phyloP scores from a whole-genome alignment of 1,140 invertebrate genomes.

The Bombus waltoni region DNA sequence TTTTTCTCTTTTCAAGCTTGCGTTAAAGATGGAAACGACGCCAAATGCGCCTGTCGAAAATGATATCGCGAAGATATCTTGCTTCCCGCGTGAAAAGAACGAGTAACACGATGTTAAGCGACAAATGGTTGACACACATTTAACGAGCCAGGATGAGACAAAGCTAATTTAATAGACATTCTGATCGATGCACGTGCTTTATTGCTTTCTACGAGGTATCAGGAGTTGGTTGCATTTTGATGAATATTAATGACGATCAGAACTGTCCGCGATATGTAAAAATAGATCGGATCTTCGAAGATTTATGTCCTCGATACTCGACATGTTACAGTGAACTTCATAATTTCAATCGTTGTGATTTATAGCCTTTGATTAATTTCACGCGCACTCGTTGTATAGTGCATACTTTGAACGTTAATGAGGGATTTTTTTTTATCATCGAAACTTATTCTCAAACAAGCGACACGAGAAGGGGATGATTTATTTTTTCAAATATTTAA shows the following conservation, averaged over 20 bases:
- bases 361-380: conserved; percentile 27
- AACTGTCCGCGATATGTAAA: conserved; percentile 12
- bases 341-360: conserved; percentile 21
- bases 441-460: neutral
- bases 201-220: conserved; percentile 6
- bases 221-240: conserved; percentile 23
- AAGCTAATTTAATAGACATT: conserved; percentile 27
- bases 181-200: conserved; percentile 14
- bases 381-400: neutral
- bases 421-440: neutral
- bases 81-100: neutral
- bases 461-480: neutral
- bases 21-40: neutral
- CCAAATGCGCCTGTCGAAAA: too few species aligned
- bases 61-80: neutral
- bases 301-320: conserved; percentile 23
- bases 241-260: conserved; percentile 44
- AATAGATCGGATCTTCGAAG: conserved; percentile 26
- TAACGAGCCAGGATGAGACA: neutral
- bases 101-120: neutral
- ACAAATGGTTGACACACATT: neutral
- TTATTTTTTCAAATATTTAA: too few species aligned
- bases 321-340: neutral
- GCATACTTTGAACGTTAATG: neutral
- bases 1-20: too few species aligned